A percentile compares a stretch with the other conserved stretches of the same genome.
phyloP scores from a whole-genome alignment of 2,797 vertebrate species.

The Lates japonicus region DNA sequence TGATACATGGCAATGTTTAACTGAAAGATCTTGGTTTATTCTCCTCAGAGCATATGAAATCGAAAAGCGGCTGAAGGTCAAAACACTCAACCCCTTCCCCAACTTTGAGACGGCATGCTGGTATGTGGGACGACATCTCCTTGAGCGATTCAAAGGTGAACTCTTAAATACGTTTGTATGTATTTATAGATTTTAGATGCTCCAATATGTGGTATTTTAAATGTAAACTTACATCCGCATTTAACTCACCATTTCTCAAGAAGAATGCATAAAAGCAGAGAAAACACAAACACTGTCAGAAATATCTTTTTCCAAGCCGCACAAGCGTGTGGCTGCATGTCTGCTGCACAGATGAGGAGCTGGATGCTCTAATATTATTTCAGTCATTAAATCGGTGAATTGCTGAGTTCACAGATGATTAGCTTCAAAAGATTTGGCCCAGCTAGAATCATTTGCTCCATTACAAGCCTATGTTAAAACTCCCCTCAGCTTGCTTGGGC shows the following conservation, averaged over 20 bases:
- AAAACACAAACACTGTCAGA: conserved; percentile 56
- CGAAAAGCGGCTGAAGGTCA: conserved; percentile 94
- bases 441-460: conserved; percentile 86
- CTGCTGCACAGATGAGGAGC: conserved; percentile 86
- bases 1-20: conserved; percentile 26
- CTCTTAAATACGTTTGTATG: conserved; percentile 6
- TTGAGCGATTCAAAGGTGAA: conserved; percentile 97
- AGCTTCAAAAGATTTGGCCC: conserved; percentile 86
- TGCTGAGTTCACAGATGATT: conserved; percentile 86
- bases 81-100: conserved; percentile 94
- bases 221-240: conserved; percentile 27
- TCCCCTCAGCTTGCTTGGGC: conserved; percentile 77
- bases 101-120: conserved; percentile 99
- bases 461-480: conserved; percentile 84
- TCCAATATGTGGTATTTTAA: conserved; percentile 15
- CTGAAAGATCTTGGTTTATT: conserved; percentile 39
- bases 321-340: conserved; percentile 48
- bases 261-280: conserved; percentile 52
- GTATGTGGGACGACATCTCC: conserved; percentile 95
- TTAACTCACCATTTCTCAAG: conserved; percentile 27
- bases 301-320: conserved; percentile 26
- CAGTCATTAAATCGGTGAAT: conserved; percentile 85
- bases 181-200: not conserved
- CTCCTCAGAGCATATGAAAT: conserved; percentile 95
- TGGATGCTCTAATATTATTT: conserved; percentile 84